Evolutionary conservation across 2,888 invertebrate species (phyloP), one percentile per base, ranked within the genome.

Genomic region (Tigriopus californicus): DNA sequence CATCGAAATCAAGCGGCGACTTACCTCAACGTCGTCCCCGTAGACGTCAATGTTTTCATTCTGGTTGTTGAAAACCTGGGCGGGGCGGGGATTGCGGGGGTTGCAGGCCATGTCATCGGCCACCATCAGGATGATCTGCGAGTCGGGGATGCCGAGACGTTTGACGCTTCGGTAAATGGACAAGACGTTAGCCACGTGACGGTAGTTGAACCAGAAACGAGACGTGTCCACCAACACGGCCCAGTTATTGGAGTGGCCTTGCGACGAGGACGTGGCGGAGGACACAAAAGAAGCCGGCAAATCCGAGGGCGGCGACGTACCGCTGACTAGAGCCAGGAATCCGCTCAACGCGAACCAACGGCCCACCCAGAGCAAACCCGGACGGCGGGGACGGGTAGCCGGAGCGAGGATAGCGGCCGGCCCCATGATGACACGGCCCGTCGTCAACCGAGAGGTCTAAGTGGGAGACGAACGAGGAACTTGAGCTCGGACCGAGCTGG

Each of bases 101-200:
- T 98, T 98, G 69, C 98, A 99, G 0, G 98, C 97, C 92, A 98
- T 97, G 69, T 98, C 97, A 72, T 99, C 98, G 1, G 98, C 97
- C 64, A 99, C 83, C 98, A 99, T 98, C 60, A 99, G 73, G 64
- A 99, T 97, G 60, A 99, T 99, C 72, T 97, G 97, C 64, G 77
- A 77, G 66, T 98, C 98, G 2, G 59, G 59, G 15, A 59, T 59
- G 22, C 59, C 59, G 3, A 59, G 24, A 13, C 97, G 77, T 72
- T 98, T 99, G 0, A 99, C 94, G 69, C 94, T 94, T 12, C 95
- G 80, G 70, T 99, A 99, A 63, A 98, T 90, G 0, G 97, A 98
- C 18, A 99, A 73, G 0, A 97, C 97, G 72, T 99, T 99, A 3
- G 98, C 95, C 40, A 97, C 94, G 80, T 99, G 98, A 6, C 98